phyloP scores from a whole-genome alignment of 2,113 vertebrate genomes.

The Paradisaea rubra region DNA sequence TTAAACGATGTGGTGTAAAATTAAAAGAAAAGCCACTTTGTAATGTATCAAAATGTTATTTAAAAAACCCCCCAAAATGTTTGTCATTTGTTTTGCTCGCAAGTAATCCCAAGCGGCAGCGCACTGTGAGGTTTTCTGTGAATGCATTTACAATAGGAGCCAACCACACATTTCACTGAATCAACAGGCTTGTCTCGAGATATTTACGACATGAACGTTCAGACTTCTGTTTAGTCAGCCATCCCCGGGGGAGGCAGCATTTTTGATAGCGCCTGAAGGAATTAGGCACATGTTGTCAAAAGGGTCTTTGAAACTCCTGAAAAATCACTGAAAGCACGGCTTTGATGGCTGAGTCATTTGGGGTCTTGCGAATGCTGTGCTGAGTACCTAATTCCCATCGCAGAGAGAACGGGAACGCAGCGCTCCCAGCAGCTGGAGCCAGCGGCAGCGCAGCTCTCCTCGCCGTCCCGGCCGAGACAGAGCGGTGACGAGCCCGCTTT shows the following conservation, averaged over 20 bases:
- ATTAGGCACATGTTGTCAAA: not conserved
- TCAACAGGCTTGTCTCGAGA: conserved; percentile 21
- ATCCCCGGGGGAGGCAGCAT: not conserved
- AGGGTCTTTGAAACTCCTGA: not conserved
- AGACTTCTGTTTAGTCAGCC: conserved; percentile 51
- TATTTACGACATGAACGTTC: conserved; percentile 45
- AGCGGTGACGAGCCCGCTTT: not conserved
- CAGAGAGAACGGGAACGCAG: not conserved
- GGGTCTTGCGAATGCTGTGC: not conserved
- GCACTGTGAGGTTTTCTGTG: conserved; percentile 49
- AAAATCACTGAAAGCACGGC: not conserved
- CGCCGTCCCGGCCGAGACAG: not conserved
- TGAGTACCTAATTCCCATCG: not conserved
- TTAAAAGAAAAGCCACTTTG: conserved; percentile 46
- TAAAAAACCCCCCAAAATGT: not conserved
- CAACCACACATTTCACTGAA: conserved; percentile 55
- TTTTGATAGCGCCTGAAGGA: not conserved
- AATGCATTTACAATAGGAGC: conserved; percentile 50
- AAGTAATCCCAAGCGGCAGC: conserved; percentile 1
- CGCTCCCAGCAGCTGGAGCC: not conserved
- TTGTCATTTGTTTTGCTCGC: conserved; percentile 40
- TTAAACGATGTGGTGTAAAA: conserved; percentile 27
- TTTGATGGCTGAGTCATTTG: not conserved
- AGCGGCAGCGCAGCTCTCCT: not conserved
- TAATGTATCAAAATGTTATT: conserved; percentile 44